Conservation (phyloP, 1,140 invertebrate genomes). For the Trichonephila inaurata region DNA sequence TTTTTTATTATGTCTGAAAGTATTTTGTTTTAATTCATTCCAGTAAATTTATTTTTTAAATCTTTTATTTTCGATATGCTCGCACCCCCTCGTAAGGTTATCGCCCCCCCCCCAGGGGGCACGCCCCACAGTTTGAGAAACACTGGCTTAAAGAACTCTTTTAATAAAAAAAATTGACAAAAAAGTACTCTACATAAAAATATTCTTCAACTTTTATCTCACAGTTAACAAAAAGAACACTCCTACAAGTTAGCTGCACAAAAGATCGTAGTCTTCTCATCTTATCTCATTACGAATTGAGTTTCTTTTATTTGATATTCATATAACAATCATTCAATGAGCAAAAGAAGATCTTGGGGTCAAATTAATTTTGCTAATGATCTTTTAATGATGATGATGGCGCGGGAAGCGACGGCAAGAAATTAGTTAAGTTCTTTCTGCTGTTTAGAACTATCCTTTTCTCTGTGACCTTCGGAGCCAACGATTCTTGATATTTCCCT, state of each 20-base stretch:
- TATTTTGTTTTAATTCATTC: too few relatives aligned
- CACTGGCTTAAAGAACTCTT: too few relatives aligned
- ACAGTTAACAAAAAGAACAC: neutral
- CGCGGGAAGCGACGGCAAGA: neutral
- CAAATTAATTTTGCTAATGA: conserved; percentile 52
- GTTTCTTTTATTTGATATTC: neutral
- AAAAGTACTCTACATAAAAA: too few relatives aligned
- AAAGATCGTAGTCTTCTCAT: neutral
- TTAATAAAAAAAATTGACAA: too few relatives aligned
- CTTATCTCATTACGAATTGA: conserved; percentile 8
- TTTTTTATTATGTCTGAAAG: too few relatives aligned
- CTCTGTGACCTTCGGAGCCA: neutral
- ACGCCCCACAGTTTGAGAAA: too few relatives aligned
- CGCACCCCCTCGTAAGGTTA: too few relatives aligned
- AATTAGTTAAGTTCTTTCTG: neutral
- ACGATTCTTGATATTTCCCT: conserved; percentile 17
- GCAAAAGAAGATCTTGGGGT: conserved; percentile 14
- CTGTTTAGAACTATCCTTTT: neutral
- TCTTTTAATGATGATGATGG: conserved; percentile 51
- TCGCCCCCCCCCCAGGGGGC: too few relatives aligned
- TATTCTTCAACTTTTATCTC: too few relatives aligned
- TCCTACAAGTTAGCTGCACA: neutral
- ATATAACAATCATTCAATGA: conserved; percentile 25
- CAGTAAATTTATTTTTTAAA: too few relatives aligned
- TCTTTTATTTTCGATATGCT: too few relatives aligned